These are phyloP conservation scores for Narcine bancroftii DNA, from an alignment of 2,113 vertebrate genomes.

Conservation along the genomic window DNA sequence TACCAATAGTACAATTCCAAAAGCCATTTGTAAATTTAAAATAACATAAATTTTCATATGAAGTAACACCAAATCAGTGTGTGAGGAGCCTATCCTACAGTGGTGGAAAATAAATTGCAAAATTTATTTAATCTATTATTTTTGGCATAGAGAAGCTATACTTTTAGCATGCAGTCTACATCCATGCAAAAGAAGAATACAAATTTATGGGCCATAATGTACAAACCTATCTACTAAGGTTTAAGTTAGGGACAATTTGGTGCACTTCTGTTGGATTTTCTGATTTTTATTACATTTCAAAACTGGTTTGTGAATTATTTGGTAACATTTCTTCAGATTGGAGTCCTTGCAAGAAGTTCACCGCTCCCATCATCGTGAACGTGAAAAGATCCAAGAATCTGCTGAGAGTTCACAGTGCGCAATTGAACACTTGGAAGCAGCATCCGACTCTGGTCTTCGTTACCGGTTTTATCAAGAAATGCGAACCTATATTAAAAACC, in stretches of 20 bases:
- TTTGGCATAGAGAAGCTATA: too few relatives aligned
- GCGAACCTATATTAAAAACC: constrained; percentile 70
- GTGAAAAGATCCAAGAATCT: constrained; percentile 65
- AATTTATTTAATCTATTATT: too few relatives aligned
- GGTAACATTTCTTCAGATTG: constrained; percentile 51
- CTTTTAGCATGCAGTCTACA: too few relatives aligned
- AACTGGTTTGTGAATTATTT: not conserved
- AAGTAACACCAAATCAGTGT: too few relatives aligned
- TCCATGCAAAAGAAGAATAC: too few relatives aligned
- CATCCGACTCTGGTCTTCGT: constrained; percentile 55
- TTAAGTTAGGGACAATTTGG: not conserved
- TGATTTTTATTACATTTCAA: not conserved
- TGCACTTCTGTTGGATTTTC: not conserved
- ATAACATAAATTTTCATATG: too few relatives aligned
- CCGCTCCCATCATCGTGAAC: constrained; percentile 70
- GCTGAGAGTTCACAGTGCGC: constrained; percentile 59
- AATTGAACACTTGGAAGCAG: constrained; percentile 63
- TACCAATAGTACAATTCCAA: too few relatives aligned
- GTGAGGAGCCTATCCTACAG: too few relatives aligned
- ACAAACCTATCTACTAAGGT: not conserved
- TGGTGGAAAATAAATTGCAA: too few relatives aligned
- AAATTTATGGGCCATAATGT: not conserved
- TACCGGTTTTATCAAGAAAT: constrained; percentile 76
- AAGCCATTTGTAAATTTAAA: too few relatives aligned
- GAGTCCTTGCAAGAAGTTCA: constrained; percentile 70